Evolutionary conservation across 2,888 invertebrate genomes (phyloP).

Genomic region (Agrochola lota): DNA sequence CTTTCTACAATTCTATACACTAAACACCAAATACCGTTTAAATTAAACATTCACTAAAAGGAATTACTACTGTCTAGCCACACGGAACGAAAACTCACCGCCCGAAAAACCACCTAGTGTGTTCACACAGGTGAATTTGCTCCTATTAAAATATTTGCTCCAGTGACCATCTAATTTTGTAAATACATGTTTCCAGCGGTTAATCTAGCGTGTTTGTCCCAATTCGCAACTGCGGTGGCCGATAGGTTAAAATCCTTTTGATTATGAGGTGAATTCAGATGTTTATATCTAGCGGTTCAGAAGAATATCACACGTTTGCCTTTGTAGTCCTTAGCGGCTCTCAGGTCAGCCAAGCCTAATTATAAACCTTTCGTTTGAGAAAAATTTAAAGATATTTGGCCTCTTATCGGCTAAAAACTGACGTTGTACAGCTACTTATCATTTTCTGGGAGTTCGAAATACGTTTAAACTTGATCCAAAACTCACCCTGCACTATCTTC

Average conservation of each 20-base stretch:
- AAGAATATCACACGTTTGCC: not conserved
- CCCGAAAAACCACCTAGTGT: conserved; percentile 57
- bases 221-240: not conserved
- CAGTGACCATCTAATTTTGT: conserved; percentile 53
- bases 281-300: not conserved
- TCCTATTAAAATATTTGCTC: conserved; percentile 65
- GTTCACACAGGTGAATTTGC: conserved; percentile 63
- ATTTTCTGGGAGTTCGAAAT: not conserved
- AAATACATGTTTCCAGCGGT: conserved; percentile 52
- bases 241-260: conserved; percentile 11
- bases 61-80: conserved; percentile 61
- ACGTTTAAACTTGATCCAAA: not conserved
- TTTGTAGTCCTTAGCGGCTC: not conserved
- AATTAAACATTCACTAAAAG: conserved; percentile 56
- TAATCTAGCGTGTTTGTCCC: conserved; percentile 3
- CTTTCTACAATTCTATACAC: not conserved
- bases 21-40: conserved; percentile 29
- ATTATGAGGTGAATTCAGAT: not conserved
- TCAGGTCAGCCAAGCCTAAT: not conserved
- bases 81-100: conserved; percentile 59
- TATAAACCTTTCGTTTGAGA: not conserved
- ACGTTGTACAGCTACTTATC: not conserved
- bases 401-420: not conserved
- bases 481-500: not conserved
- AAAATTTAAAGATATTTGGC: not conserved